Evolutionary conservation across 2,797 vertebrate genomes (phyloP).

Genomic region (Eulemur rubriventer): DNA sequence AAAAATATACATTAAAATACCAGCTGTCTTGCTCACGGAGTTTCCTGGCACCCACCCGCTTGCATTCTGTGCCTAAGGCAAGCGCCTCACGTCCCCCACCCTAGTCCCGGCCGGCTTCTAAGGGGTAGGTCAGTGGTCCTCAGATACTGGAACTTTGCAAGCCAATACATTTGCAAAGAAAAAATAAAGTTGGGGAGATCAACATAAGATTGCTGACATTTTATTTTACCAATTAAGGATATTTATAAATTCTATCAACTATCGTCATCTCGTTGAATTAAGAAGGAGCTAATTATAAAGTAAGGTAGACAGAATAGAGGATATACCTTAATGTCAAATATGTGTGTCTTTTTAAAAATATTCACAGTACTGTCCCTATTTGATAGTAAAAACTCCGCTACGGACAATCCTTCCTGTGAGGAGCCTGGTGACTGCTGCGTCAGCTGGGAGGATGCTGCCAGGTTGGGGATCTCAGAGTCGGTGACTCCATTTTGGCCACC

Average conservation of each 20-base stretch:
- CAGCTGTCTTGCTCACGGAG: background rate
- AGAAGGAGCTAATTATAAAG: background rate
- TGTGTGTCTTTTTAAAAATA: background rate
- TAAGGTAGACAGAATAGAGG: background rate
- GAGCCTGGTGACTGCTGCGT: background rate
- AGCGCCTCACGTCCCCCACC: background rate
- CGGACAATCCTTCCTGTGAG: background rate
- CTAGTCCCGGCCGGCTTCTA: background rate
- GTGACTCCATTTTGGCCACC: background rate
- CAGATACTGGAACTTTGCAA: background rate
- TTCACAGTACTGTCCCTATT: background rate
- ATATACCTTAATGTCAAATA: accelerated
- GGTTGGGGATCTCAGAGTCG: background rate
- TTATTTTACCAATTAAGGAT: background rate
- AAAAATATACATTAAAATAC: background rate
- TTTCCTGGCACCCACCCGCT: accelerated
- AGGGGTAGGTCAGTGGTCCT: background rate
- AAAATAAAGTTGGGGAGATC: background rate
- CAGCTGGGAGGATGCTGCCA: background rate
- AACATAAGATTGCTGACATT: background rate
- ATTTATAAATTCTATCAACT: background rate
- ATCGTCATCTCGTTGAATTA: background rate
- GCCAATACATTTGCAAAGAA: background rate
- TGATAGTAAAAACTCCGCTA: background rate
- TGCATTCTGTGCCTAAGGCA: background rate